These are phyloP conservation scores for Leptonema lineaticorne DNA, from an alignment of 1,140 invertebrate genomes.

Conservation along the genomic window DNA sequence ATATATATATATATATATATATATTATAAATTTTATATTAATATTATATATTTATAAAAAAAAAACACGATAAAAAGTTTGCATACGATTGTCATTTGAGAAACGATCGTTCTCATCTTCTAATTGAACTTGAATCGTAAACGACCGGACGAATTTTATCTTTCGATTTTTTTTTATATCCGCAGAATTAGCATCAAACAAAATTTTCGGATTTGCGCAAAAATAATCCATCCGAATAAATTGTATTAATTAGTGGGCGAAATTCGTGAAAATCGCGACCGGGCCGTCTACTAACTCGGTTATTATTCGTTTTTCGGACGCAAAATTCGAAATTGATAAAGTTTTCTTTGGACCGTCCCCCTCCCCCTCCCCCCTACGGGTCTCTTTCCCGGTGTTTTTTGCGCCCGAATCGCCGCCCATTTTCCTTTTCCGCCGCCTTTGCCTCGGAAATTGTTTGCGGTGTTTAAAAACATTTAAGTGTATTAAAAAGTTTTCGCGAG, in stretches of 20 bases:
- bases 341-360: no score
- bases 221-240: background rate
- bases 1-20: background rate
- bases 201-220: background rate
- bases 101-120: background rate
- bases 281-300: constrained; percentile 7
- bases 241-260: constrained; percentile 3
- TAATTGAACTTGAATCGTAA: background rate
- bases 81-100: background rate
- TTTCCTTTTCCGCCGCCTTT: no score
- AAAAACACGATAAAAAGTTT: background rate
- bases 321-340: constrained; percentile 17
- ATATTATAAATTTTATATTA: background rate
- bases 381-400: no score
- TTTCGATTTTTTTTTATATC: background rate
- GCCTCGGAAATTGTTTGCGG: constrained; percentile 17
- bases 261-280: background rate
- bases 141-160: no score
- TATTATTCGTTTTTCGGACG: constrained; percentile 11
- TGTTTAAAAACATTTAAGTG: constrained; percentile 27
- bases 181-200: no score
- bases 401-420: no score
- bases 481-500: constrained; percentile 14
- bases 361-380: no score
- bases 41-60: background rate